Evolutionary conservation across 2,797 vertebrate genomes (phyloP).

Genomic region (Enteromius argenteus): DNA sequence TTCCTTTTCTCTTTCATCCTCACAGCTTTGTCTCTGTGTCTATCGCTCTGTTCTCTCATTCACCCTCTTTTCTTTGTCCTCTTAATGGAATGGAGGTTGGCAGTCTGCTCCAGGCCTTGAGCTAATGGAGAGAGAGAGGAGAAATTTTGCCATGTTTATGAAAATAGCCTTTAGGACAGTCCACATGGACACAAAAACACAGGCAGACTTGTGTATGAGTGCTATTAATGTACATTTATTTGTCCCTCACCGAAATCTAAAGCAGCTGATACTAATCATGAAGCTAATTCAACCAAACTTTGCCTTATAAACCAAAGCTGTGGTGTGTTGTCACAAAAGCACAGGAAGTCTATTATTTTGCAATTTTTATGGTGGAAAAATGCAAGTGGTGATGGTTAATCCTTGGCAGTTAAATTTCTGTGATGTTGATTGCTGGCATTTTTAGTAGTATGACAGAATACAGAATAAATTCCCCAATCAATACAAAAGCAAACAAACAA

Average conservation of each 20-base stretch:
- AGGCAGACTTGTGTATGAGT: slow-evolving; percentile 21
- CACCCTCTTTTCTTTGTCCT: slow-evolving; percentile 51
- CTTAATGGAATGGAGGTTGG: slow-evolving; percentile 58
- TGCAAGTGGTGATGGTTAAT: neutral
- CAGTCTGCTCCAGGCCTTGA: slow-evolving; percentile 43
- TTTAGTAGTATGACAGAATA: neutral
- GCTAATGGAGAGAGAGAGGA: slow-evolving; percentile 43
- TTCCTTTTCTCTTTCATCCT: slow-evolving; percentile 24
- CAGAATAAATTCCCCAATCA: neutral
- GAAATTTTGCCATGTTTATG: slow-evolving; percentile 42
- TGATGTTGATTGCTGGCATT: neutral
- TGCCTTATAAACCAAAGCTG: neutral
- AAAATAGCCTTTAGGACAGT: slow-evolving; percentile 33
- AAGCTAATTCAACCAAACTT: neutral
- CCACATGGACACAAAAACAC: slow-evolving; percentile 17
- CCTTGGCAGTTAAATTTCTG: neutral
- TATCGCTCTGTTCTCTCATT: slow-evolving; percentile 30
- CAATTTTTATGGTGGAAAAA: neutral
- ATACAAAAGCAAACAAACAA: neutral
- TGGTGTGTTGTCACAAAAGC: neutral
- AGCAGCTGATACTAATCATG: neutral
- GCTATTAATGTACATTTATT: slow-evolving; percentile 13
- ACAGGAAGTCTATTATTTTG: neutral
- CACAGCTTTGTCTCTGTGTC: slow-evolving; percentile 24
- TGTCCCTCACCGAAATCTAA: neutral